phyloP scores from a whole-genome alignment of 2,888 invertebrate species.

The Phytoseiulus persimilis region DNA sequence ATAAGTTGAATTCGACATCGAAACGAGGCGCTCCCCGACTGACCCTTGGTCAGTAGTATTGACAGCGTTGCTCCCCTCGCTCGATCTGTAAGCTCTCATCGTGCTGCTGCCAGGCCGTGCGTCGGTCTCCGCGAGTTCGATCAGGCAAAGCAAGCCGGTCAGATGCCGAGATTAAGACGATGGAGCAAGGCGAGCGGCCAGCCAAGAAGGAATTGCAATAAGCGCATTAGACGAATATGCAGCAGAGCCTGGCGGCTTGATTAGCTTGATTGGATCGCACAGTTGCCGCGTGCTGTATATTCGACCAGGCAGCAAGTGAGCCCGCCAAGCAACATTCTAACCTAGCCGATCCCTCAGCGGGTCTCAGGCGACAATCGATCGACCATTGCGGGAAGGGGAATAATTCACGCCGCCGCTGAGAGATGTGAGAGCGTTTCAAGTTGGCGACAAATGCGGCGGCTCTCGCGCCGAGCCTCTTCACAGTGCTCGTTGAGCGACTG shows the following conservation, averaged over 20 bases:
- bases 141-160: neutral
- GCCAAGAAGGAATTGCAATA: conserved; percentile 29
- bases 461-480: neutral
- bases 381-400: neutral
- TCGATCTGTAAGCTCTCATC: neutral
- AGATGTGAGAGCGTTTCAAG: neutral
- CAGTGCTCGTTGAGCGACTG: neutral
- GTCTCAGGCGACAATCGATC: neutral
- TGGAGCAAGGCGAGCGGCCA: neutral
- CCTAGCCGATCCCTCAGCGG: neutral
- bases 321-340: neutral
- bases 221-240: conserved; percentile 38
- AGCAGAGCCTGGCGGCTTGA: conserved; percentile 21
- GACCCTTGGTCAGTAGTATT: conserved; percentile 5
- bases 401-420: neutral
- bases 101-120: neutral
- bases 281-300: neutral
- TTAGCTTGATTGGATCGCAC: conserved; percentile 20
- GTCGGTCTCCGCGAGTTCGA: neutral
- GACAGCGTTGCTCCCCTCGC: neutral
- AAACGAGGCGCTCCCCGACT: neutral
- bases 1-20: neutral
- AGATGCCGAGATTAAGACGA: conserved; percentile 7
- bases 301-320: neutral
- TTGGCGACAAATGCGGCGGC: neutral